Evolutionary conservation across 2,888 invertebrate genomes (phyloP), one percentile per base, ranked within the genome.

Genomic region (Malacosoma neustria): DNA sequence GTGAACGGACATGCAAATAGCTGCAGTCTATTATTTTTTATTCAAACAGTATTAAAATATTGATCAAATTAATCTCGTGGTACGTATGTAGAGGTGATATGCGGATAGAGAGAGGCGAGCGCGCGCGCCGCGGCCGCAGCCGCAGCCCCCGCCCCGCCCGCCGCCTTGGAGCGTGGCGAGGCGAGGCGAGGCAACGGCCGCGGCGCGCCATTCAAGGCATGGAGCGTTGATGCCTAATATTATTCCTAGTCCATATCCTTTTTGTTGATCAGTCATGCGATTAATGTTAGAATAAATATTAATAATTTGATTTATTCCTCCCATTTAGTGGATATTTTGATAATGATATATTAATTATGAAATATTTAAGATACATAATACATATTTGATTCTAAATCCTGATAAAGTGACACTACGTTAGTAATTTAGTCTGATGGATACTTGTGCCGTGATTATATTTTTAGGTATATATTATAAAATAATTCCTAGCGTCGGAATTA

Each of bases 401-500:
- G 85, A 84, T 84, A 85, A 85, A 81, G 82, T 82, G 82, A 84
- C 84, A 85, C 84, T 84, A 85, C 73, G 73, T 85, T 81, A 82
- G 85, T 84, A 81, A 80, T 80, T 82, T 85, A 85, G 84, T 85
- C 85, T 85, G 85, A 84, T 85, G 85, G 85, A 85, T 85, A 85
- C 85, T 84, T 85, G 85, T 85, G 86, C 85, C 85, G 85, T 85
- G 85, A 85, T 85, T 85, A 85, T 85, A 85, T 85, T 85, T 85
- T 84, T 85, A 85, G 84, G 85, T 85, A 84, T 85, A 85, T 85
- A 84, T 84, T 85, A 82, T 81, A 72, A 81, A 74, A 80, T 84
- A 84, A 85, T 84, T 85, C 85, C 85, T 85, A 84, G 85, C 85
- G 85, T 85, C 85, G 85, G 85, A 84, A 85, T 85, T 81, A 82